Percentiles rank a stretch among this genome's conserved stretches.
These are phyloP conservation scores for Silurus aristotelis DNA, from an alignment of 2,797 vertebrate genomes.

Conservation along the genomic window DNA sequence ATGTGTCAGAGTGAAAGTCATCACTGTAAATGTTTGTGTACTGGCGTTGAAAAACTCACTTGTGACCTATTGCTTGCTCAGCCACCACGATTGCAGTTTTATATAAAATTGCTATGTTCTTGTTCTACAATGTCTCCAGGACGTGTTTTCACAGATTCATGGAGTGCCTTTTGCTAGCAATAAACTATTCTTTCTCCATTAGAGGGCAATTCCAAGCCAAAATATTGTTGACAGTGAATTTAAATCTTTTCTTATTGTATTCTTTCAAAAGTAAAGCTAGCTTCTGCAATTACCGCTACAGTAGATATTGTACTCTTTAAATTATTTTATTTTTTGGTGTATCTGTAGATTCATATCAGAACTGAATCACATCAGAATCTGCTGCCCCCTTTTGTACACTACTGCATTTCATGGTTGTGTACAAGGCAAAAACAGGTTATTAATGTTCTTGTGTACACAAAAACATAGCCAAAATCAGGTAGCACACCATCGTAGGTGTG, in stretches of 20 bases:
- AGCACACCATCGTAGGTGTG: background rate
- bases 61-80: background rate
- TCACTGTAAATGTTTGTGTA: background rate
- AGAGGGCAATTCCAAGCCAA: background rate
- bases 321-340: background rate
- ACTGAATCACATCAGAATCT: background rate
- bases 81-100: background rate
- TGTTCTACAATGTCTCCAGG: background rate
- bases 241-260: background rate
- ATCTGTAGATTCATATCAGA: background rate
- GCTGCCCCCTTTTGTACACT: background rate
- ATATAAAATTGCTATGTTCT: background rate
- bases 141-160: background rate
- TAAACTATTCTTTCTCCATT: background rate
- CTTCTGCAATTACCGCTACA: background rate
- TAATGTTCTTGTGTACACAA: background rate
- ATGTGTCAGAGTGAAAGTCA: background rate
- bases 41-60: background rate
- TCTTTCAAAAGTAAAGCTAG: background rate
- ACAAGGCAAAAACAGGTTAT: no score
- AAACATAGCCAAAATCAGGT: background rate
- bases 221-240: background rate
- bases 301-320: no score
- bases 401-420: background rate
- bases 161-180: background rate